Evolutionary conservation across 1,140 invertebrate species (phyloP).

Genomic region (Patella vulgata): DNA sequence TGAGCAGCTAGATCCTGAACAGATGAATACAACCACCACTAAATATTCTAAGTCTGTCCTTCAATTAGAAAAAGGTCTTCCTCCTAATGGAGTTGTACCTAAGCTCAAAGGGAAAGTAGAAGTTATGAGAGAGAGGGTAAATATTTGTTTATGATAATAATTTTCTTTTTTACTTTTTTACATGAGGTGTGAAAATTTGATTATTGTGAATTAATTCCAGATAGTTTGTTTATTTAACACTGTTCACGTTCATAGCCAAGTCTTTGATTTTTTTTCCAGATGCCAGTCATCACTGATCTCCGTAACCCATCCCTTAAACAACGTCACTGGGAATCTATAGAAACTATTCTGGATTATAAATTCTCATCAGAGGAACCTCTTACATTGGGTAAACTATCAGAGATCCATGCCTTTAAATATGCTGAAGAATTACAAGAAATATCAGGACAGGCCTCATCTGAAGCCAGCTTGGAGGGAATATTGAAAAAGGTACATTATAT

Average conservation of each 20-base stretch:
- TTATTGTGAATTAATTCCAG: no score
- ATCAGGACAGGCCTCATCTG: slow-evolving; percentile 84
- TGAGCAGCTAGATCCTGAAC: slow-evolving; percentile 76
- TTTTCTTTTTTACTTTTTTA: no score
- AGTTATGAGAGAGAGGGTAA: slow-evolving; percentile 65
- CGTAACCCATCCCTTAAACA: slow-evolving; percentile 63
- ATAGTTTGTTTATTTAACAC: no score
- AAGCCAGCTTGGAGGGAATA: slow-evolving; percentile 80
- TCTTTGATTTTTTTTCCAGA: slow-evolving; percentile 65
- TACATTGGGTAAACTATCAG: slow-evolving; percentile 62
- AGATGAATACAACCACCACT: slow-evolving; percentile 75
- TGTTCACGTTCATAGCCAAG: no score
- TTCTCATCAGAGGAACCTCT: slow-evolving; percentile 63
- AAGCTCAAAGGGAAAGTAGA: slow-evolving; percentile 65
- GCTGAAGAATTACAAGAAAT: slow-evolving; percentile 82
- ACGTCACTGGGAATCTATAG: slow-evolving; percentile 66
- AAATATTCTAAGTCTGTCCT: slow-evolving; percentile 78
- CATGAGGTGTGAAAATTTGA: no score
- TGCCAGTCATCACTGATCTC: slow-evolving; percentile 66
- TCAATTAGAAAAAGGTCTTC: slow-evolving; percentile 78
- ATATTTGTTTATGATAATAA: slow-evolving; percentile 6
- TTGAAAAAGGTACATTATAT: slow-evolving; percentile 78
- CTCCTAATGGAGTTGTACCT: slow-evolving; percentile 65
- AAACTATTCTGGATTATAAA: slow-evolving; percentile 58
- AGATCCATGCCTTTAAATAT: slow-evolving; percentile 75